Percentiles rank a stretch among this genome's conserved stretches.
Evolutionary conservation across 2,113 vertebrate species (phyloP).

Genomic region (Dicaeum eximium): DNA sequence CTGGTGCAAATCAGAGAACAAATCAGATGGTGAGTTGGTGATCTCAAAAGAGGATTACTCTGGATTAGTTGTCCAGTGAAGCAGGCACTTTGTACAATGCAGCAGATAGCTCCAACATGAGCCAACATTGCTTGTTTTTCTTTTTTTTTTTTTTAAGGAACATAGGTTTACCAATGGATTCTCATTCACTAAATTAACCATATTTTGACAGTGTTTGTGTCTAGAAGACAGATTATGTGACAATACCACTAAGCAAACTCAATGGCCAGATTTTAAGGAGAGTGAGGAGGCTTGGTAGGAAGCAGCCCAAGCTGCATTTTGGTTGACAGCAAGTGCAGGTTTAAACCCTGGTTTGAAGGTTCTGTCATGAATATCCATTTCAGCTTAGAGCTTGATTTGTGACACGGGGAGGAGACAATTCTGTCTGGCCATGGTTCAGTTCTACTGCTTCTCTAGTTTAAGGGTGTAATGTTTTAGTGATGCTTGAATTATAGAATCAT

Average conservation of each 20-base stretch:
- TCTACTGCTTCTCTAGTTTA: neutral
- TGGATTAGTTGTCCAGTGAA: slow-evolving; percentile 38
- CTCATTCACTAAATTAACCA: neutral
- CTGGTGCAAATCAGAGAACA: neutral
- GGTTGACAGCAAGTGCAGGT: neutral
- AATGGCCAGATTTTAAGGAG: neutral
- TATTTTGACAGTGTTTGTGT: neutral
- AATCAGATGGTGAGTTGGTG: neutral
- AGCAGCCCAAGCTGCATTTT: neutral
- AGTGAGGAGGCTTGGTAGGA: neutral
- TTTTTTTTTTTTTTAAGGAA: neutral
- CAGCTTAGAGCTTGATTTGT: neutral
- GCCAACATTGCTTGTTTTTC: neutral
- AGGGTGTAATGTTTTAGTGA: neutral
- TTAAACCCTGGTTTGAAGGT: neutral
- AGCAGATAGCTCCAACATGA: neutral
- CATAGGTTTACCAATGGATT: neutral
- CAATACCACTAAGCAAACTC: neutral
- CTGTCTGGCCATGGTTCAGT: neutral
- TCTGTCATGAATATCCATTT: neutral
- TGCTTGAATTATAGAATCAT: neutral
- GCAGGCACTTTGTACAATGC: slow-evolving; percentile 22
- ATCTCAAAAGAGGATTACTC: slow-evolving; percentile 52
- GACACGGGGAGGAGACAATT: neutral
- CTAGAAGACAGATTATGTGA: neutral